Base-by-base conservation (phyloP, 1,140 invertebrate genomes). In the Drosophila ironensis region DNA sequence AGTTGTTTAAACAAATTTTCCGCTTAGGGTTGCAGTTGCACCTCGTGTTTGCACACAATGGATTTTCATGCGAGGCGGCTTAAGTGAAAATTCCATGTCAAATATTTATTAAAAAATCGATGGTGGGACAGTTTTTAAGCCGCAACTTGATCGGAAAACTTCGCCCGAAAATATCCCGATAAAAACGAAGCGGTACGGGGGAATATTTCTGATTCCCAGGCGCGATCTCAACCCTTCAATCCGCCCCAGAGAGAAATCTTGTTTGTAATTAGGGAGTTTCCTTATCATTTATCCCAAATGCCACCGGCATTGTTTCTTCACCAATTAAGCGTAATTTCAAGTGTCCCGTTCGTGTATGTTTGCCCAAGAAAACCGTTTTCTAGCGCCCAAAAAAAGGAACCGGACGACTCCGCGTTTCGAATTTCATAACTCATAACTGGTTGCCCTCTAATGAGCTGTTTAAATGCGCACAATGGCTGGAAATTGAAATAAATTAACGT, bases 1-100 rank as follows among this genome's bases (percentile, higher is more conserved):
- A 82, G 78, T 82, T 82, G 78, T 73, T 82, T 84, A 77, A 82
- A 82, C 30, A 82, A 82, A 84, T 82, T 82, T 82, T 45, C 51
- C 50, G 72, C 78, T 52, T 59, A 69, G 75, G 75, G 75, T 74
- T 70, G 70, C 48, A 9, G 20, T 24, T 8, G 24, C 20, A 35
- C 46, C 40, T 46, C 20, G 33, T 51, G 47, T 73, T 73, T 52
- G 47, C 28, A 42, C 38, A 66, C 59, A 66, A 54, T 53, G 56
- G 51, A 69, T 61, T 61, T 53, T 59, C 48, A n/a, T n/a, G n/a
- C 53, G 47, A 12, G 46, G 42, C 45, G 63, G 63, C 46, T 72
- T 69, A 63, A 57, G 70, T 78, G 70, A 80, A 80, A 80, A 81
- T 81, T 35, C 76, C 41, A 41, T 37, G 27, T 63, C 77, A 81